phyloP scores from a whole-genome alignment of 2,888 invertebrate species.

The Tholera decimalis region DNA sequence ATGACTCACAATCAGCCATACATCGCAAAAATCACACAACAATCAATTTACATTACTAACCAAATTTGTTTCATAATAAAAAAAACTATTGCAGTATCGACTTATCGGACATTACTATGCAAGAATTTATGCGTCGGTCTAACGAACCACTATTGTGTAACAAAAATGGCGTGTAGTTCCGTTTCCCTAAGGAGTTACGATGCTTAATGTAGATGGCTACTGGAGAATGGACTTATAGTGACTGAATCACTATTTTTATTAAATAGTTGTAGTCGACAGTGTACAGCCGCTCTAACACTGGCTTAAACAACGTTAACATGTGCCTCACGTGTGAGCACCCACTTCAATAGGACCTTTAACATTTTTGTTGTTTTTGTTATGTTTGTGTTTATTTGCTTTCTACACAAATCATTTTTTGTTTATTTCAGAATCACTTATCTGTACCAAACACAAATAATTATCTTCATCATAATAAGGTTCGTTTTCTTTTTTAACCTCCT shows the following conservation, averaged over 20 bases:
- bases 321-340: conserved; percentile 62
- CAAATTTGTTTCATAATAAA: conserved; percentile 25
- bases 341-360: conserved; percentile 70
- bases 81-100: conserved; percentile 35
- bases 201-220: conserved; percentile 60
- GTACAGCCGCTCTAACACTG: conserved; percentile 67
- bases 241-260: conserved; percentile 32
- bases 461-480: conserved; percentile 95
- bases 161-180: conserved; percentile 64
- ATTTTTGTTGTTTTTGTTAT: conserved; percentile 83
- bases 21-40: conserved; percentile 15
- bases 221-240: conserved; percentile 56
- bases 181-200: conserved; percentile 57
- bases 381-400: conserved; percentile 91
- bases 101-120: conserved; percentile 59
- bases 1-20: conserved; percentile 31
- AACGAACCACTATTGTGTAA: conserved; percentile 65
- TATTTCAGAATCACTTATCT: conserved; percentile 97
- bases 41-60: conserved; percentile 35
- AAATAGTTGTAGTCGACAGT: conserved; percentile 44
- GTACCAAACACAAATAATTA: conserved; percentile 96
- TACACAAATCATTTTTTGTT: conserved; percentile 91
- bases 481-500: conserved; percentile 89
- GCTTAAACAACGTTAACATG: conserved; percentile 64
- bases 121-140: conserved; percentile 62